phyloP scores from a whole-genome alignment of 1,140 invertebrate genomes.

The Oppia nitens region DNA sequence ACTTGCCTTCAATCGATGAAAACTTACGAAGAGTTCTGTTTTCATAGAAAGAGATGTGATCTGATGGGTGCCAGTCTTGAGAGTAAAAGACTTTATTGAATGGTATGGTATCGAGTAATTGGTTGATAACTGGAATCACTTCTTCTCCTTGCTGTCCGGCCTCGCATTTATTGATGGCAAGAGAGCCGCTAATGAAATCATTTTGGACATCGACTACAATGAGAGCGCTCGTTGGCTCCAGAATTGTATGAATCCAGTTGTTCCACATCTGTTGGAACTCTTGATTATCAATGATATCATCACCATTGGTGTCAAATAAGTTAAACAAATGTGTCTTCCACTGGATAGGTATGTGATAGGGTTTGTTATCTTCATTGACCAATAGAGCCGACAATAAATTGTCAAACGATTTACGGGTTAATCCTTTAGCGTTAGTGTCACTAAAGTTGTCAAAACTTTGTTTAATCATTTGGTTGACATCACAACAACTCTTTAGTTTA shows the following conservation, averaged over 20 bases:
- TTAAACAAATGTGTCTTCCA: not conserved
- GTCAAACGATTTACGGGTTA: not conserved
- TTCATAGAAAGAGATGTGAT: conserved; percentile 93
- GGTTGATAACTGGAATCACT: conserved; percentile 80
- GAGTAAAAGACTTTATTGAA: conserved; percentile 92
- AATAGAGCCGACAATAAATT: not conserved
- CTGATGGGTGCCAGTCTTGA: conserved; percentile 87
- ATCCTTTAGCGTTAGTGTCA: not conserved
- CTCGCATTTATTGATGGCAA: conserved; percentile 79
- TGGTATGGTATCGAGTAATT: conserved; percentile 56
- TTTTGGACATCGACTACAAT: conserved; percentile 94
- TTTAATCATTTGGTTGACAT: not conserved
- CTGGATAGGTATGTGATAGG: not conserved
- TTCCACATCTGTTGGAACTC: not conserved
- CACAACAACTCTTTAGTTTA: not conserved
- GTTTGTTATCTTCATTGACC: not conserved
- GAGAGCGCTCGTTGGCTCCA: conserved; percentile 59
- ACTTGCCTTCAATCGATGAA: not conserved
- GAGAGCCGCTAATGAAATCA: conserved; percentile 86
- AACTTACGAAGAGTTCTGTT: conserved; percentile 54
- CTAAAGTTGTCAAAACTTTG: not conserved
- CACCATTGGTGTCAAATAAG: not conserved
- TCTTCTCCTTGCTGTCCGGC: conserved; percentile 80
- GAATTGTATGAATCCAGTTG: not conserved
- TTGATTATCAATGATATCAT: not conserved